A percentile compares a stretch with the other conserved stretches of the same genome.
Conservation (phyloP, 2,113 vertebrate genomes). For the Heterotis niloticus region DNA sequence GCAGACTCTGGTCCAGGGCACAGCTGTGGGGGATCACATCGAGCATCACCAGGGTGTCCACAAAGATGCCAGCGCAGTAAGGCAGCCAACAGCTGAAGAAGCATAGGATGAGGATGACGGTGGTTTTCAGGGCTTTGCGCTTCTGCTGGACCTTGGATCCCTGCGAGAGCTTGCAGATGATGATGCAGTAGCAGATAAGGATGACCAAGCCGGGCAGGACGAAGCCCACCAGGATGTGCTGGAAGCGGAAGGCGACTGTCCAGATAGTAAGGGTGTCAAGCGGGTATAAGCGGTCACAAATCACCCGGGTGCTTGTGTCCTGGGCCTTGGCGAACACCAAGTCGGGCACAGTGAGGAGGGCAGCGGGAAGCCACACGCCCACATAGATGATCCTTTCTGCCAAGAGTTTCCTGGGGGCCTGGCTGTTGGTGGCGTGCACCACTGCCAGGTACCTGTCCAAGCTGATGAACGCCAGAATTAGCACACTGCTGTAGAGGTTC, state of each 20-base stretch:
- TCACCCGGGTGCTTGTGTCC: slow-evolving; percentile 44
- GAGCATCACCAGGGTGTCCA: slow-evolving; percentile 79
- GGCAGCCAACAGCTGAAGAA: slow-evolving; percentile 96
- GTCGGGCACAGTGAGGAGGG: slow-evolving; percentile 83
- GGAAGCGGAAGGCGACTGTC: slow-evolving; percentile 81
- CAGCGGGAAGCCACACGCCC: slow-evolving; percentile 89
- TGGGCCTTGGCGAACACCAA: slow-evolving; percentile 76
- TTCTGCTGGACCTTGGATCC: slow-evolving; percentile 87
- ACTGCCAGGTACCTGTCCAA: slow-evolving; percentile 92
- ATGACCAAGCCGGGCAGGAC: slow-evolving; percentile 89
- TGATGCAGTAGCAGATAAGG: slow-evolving; percentile 91
- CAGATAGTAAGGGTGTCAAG: slow-evolving; percentile 52
- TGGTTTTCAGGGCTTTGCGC: slow-evolving; percentile 92
- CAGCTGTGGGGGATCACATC: slow-evolving; percentile 70
- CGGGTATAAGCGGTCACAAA: slow-evolving; percentile 85
- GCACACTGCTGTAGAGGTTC: slow-evolving; percentile 93
- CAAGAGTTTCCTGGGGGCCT: slow-evolving; percentile 77
- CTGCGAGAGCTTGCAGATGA: slow-evolving; percentile 81
- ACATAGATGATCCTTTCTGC: slow-evolving; percentile 83
- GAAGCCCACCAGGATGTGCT: slow-evolving; percentile 89
- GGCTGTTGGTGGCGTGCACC: slow-evolving; percentile 89
- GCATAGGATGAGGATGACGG: slow-evolving; percentile 87
- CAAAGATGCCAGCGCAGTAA: slow-evolving; percentile 81
- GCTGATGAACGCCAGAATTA: slow-evolving; percentile 96
- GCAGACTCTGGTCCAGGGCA: slow-evolving; percentile 67